Base-by-base conservation (phyloP, 92 coral and sea anemone species). In the Siderastrea radians region DNA sequence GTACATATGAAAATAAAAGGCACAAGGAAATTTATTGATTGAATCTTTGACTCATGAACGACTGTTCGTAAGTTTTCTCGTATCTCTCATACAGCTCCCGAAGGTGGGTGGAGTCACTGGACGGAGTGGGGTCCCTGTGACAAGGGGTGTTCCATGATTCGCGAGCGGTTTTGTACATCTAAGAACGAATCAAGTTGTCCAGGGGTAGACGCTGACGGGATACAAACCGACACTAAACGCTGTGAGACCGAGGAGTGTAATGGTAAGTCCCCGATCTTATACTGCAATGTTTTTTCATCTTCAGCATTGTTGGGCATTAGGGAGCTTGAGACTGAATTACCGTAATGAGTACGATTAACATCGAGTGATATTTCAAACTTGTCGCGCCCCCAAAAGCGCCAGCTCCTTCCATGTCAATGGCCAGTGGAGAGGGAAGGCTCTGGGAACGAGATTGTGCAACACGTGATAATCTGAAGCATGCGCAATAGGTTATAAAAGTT, bases 41-140 rank as follows among this genome's bases (percentile, higher is more conserved):
- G n/a, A n/a, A n/a, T n/a, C n/a, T 63, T 15, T 10, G 1, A 16
- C n/a, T 2, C 50, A 19, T 14, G 7, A 26, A 55, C 11, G 52
- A 12, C 53, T 54, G 14, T 17, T 10, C n/a, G 6, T 4, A 44
- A 2, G 55, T 14, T 49, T 66, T 66, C 5, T 44, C 43, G 48
- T 54, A 10, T 44, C 13, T 44, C 48, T 68, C 53, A 68, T 19
- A 38, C 26, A 81, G 75, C 76, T 43, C 75, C 66, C 49, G 46
- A 64, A 1, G 95, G 94, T 2, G 92, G 96, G 3, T 93, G 96
- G 96, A 93, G 93, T 57, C 72, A 79, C 47, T 95, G 98, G 98
- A 72, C 93, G 14, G 72, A 57, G 7, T 95, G 84, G 84, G 92
- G 98, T 47, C 98, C 98, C n/a, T 95, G 98, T 87, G 80, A 95